phyloP scores from a whole-genome alignment of 2,113 vertebrate species.

The Pao palembangensis region DNA sequence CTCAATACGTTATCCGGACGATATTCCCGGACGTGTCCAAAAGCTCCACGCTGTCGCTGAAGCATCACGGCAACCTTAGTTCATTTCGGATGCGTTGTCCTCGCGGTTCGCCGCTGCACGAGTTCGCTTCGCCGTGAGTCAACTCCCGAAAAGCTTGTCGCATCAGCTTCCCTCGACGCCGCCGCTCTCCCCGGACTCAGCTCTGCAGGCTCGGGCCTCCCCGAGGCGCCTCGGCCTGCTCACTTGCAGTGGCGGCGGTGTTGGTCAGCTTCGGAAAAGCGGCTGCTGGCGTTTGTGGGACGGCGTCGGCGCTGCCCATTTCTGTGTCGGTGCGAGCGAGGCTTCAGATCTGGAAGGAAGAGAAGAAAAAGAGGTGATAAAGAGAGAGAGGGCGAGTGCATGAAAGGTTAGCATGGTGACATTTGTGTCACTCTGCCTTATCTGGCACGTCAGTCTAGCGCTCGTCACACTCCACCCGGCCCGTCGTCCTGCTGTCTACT shows the following conservation, averaged over 20 bases:
- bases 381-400: conserved; percentile 40
- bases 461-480: conserved; percentile 58
- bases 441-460: conserved; percentile 62
- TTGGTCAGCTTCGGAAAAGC: conserved; percentile 31
- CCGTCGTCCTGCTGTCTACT: conserved; percentile 65
- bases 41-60: conserved; percentile 48
- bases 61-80: conserved; percentile 52
- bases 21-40: conserved; percentile 60
- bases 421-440: conserved; percentile 71
- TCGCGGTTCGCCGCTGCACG: no score
- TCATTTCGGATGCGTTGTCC: conserved; percentile 3
- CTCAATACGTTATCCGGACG: conserved; percentile 53
- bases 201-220: conserved; percentile 3
- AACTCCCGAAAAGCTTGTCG: no score
- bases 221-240: conserved; percentile 15
- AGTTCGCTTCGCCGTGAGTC: no score
- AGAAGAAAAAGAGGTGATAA: conserved; percentile 27
- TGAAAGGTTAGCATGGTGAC: conserved; percentile 70
- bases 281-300: conserved; percentile 28
- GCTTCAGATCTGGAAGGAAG: conserved; percentile 45
- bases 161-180: neutral
- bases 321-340: conserved; percentile 39
- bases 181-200: conserved; percentile 15
- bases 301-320: conserved; percentile 53
- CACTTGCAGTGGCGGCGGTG: conserved; percentile 24